Evolutionary conservation across 1,140 invertebrate species (phyloP).

Genomic region (Sinella curviseta): DNA sequence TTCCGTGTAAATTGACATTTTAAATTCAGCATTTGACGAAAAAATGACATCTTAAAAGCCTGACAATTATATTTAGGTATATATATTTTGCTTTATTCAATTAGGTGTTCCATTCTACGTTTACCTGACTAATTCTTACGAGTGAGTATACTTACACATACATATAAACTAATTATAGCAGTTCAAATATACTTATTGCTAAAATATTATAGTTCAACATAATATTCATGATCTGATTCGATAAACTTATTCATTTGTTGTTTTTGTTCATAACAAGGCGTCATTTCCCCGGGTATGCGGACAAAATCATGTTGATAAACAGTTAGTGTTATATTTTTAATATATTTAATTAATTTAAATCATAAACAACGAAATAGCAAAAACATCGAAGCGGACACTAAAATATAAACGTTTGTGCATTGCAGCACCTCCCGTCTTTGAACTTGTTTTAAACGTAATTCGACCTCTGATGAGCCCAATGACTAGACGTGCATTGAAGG

Average conservation of each 20-base stretch:
- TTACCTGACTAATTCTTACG: neutral
- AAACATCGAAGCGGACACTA: neutral
- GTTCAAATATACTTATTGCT: neutral
- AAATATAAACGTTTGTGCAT: neutral
- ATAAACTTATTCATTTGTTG: neutral
- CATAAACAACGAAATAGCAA: neutral
- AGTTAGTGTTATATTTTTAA: neutral
- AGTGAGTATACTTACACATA: neutral
- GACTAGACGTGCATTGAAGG: slow-evolving; percentile 10
- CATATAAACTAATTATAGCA: neutral
- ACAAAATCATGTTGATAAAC: slow-evolving; percentile 17
- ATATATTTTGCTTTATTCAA: neutral
- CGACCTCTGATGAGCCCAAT: slow-evolving; percentile 15
- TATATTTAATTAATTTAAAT: neutral
- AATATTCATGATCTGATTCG: neutral
- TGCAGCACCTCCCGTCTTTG: slow-evolving; percentile 9
- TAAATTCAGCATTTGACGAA: neutral
- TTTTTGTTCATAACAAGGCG: neutral
- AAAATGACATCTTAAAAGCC: neutral
- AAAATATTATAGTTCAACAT: neutral
- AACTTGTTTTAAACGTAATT: slow-evolving; percentile 7
- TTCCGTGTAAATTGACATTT: neutral
- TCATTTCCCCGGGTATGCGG: neutral
- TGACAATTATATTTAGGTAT: neutral
- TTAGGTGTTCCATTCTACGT: slow-evolving; percentile 7